phyloP scores from a whole-genome alignment of 2,888 invertebrate genomes.

The Napeogenes inachia region DNA sequence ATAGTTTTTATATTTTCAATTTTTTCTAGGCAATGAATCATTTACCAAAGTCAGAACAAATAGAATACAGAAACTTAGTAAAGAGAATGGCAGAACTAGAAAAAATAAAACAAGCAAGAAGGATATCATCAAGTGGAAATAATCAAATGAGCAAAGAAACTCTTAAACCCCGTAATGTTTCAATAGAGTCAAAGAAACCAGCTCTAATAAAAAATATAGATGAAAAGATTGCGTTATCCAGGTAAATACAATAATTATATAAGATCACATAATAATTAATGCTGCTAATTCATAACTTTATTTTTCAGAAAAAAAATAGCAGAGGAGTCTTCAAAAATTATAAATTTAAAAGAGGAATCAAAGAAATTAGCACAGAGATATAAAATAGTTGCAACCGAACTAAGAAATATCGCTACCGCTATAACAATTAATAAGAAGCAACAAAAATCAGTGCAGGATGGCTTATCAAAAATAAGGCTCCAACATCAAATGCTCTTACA shows the following conservation, averaged over 20 bases:
- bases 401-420: conserved; percentile 63
- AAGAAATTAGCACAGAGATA: conserved; percentile 60
- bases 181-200: conserved; percentile 36
- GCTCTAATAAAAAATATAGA: conserved; percentile 46
- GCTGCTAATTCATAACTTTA: conserved; percentile 13
- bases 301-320: conserved; percentile 63
- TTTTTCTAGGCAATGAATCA: conserved; percentile 51
- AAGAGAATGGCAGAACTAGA: conserved; percentile 72
- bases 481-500: conserved; percentile 66
- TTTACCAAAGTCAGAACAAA: conserved; percentile 70
- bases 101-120: conserved; percentile 66
- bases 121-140: conserved; percentile 44
- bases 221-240: conserved; percentile 60
- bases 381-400: conserved; percentile 65
- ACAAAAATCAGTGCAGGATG: conserved; percentile 56
- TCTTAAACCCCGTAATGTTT: conserved; percentile 55
- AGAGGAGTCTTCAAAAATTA: conserved; percentile 64
- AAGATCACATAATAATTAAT: not conserved
- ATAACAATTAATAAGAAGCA: conserved; percentile 65
- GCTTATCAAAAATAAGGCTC: conserved; percentile 56
- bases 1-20: too few species aligned
- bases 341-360: conserved; percentile 63
- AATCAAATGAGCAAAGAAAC: conserved; percentile 50
- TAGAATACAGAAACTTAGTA: conserved; percentile 68
- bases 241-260: conserved; percentile 39